A percentile compares a stretch with the other conserved stretches of the same genome.
These are phyloP conservation scores for Chrysoperla carnea DNA, from an alignment of 1,140 invertebrate genomes.

Conservation along the genomic window DNA sequence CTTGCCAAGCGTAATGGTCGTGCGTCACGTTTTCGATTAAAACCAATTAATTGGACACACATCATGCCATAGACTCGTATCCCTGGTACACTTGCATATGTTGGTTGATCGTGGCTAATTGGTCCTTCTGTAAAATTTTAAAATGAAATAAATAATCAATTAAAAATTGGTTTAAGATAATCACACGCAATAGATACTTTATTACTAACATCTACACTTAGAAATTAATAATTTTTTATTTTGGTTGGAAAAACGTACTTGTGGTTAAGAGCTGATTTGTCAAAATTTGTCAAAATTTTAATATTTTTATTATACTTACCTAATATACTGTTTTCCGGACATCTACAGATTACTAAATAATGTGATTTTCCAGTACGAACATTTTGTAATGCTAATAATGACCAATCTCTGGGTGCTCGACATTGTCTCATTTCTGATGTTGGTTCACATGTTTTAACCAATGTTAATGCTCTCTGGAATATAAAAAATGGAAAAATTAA, in stretches of 20 bases:
- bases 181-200: no score
- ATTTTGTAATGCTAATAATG: conserved; percentile 76
- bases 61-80: conserved; percentile 89
- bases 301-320: conserved; percentile 35
- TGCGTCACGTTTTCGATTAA: conserved; percentile 22
- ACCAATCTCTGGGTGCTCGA: conserved; percentile 76
- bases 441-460: conserved; percentile 86
- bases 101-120: conserved; percentile 83
- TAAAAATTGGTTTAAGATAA: not conserved
- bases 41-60: conserved; percentile 45
- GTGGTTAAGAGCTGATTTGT: no score
- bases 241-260: no score
- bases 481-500: conserved; percentile 8
- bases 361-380: conserved; percentile 84
- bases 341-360: conserved; percentile 83
- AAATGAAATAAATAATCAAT: not conserved
- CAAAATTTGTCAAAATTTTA: no score
- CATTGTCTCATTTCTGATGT: conserved; percentile 78
- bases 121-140: conserved; percentile 55
- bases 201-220: not conserved
- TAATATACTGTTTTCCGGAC: conserved; percentile 64
- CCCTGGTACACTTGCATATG: conserved; percentile 81
- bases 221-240: not conserved
- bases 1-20: conserved; percentile 28
- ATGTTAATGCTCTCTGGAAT: conserved; percentile 54